phyloP scores from a whole-genome alignment of 2,888 invertebrate genomes.

The Drosophila kambysellisi region DNA sequence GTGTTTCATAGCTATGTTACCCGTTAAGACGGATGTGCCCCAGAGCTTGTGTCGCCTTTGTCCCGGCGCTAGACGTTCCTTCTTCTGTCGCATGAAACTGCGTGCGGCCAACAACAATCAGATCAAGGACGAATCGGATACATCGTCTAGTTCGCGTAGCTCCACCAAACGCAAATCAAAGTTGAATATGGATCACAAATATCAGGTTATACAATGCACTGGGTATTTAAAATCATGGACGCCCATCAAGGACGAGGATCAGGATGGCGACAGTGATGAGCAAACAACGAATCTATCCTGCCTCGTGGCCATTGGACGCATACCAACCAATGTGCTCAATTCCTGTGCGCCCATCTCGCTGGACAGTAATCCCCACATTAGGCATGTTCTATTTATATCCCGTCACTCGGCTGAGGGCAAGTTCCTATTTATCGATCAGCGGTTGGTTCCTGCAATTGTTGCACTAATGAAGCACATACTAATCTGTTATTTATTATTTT shows the following conservation, averaged over 20 bases:
- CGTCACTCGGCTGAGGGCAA: conserved; percentile 96
- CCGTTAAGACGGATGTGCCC: conserved; percentile 93
- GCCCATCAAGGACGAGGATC: conserved; percentile 91
- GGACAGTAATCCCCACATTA: conserved; percentile 86
- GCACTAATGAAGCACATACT: not conserved
- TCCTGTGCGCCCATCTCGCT: conserved; percentile 86
- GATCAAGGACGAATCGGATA: conserved; percentile 89
- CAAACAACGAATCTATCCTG: conserved; percentile 91
- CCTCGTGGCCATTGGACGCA: conserved; percentile 94
- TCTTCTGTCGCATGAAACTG: conserved; percentile 97
- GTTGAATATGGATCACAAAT: conserved; percentile 90
- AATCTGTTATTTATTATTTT: not conserved
- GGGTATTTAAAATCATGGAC: conserved; percentile 97
- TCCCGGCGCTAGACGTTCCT: conserved; percentile 95
- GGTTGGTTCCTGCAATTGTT: conserved; percentile 86
- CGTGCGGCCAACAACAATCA: conserved; percentile 88
- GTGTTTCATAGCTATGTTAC: conserved; percentile 91
- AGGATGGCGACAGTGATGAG: conserved; percentile 87
- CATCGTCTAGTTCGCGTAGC: conserved; percentile 85
- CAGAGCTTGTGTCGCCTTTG: conserved; percentile 91
- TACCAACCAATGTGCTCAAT: conserved; percentile 87
- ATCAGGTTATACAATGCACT: conserved; percentile 95
- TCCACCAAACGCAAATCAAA: conserved; percentile 89
- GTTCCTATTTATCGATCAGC: conserved; percentile 96
- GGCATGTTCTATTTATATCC: conserved; percentile 91